Evolutionary conservation across 2,888 invertebrate genomes (phyloP).

Genomic region (Ommatoiulus sabulosus): DNA sequence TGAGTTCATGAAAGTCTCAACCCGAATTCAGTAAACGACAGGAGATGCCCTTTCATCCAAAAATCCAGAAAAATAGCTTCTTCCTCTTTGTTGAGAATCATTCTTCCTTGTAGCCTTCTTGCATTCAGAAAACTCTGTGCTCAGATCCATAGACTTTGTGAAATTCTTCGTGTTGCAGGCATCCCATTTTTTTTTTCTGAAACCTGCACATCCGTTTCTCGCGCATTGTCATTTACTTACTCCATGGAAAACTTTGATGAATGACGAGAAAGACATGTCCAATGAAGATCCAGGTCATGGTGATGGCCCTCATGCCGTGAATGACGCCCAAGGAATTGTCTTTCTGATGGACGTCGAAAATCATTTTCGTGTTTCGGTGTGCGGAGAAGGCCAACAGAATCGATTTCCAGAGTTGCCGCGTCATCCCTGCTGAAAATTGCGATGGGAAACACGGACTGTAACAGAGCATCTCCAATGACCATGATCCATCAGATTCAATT

Average conservation of each 20-base stretch:
- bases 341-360: slow-evolving; percentile 14
- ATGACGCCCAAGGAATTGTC: neutral
- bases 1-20: too few relatives aligned
- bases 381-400: slow-evolving; percentile 52
- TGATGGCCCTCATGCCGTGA: slow-evolving; percentile 54
- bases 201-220: too few relatives aligned
- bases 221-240: slow-evolving; percentile 15
- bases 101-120: too few relatives aligned
- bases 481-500: neutral
- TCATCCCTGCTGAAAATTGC: neutral
- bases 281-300: slow-evolving; percentile 51
- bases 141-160: too few relatives aligned
- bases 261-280: slow-evolving; percentile 52
- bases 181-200: too few relatives aligned
- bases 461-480: neutral
- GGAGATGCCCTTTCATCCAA: too few relatives aligned
- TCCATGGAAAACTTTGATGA: slow-evolving; percentile 50
- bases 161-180: too few relatives aligned
- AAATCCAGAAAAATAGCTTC: too few relatives aligned
- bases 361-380: slow-evolving; percentile 38
- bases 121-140: too few relatives aligned
- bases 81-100: too few relatives aligned
- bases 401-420: slow-evolving; percentile 37
- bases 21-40: too few relatives aligned
- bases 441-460: neutral